Conservation (phyloP, 2,888 invertebrate species). For the Coelinius sp. region DNA sequence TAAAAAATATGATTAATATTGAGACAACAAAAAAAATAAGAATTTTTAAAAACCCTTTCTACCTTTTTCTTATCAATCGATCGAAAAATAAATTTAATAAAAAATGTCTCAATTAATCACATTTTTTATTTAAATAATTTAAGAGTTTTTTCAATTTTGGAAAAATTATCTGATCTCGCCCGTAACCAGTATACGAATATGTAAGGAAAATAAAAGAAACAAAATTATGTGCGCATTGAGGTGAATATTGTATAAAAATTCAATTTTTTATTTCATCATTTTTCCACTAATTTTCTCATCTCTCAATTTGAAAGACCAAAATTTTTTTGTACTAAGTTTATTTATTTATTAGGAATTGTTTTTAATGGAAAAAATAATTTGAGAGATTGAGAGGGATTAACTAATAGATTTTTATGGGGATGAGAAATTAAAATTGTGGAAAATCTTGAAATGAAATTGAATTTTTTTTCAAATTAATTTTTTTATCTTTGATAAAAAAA, state of each 20-base stretch:
- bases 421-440: not conserved
- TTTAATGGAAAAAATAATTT: conserved; percentile 10
- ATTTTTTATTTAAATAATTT: conserved; percentile 20
- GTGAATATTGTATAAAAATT: conserved; percentile 1
- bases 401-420: not conserved
- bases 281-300: not conserved
- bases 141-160: not conserved
- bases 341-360: conserved; percentile 29
- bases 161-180: conserved; percentile 34
- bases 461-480: not conserved
- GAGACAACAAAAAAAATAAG: not conserved
- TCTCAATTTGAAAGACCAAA: conserved; percentile 5
- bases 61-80: conserved; percentile 19
- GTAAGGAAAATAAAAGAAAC: conserved; percentile 46
- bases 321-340: conserved; percentile 16
- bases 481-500: conserved; percentile 27
- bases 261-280: not conserved
- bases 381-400: not conserved
- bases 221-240: conserved; percentile 39
- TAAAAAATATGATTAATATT: not conserved
- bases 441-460: not conserved
- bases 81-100: conserved; percentile 6
- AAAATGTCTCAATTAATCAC: conserved; percentile 6
- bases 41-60: conserved; percentile 17
- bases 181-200: conserved; percentile 47